A percentile compares a stretch with the other conserved stretches of the same genome.
Conservation (phyloP, 2,113 vertebrate species). For the Ascaphus truei region DNA sequence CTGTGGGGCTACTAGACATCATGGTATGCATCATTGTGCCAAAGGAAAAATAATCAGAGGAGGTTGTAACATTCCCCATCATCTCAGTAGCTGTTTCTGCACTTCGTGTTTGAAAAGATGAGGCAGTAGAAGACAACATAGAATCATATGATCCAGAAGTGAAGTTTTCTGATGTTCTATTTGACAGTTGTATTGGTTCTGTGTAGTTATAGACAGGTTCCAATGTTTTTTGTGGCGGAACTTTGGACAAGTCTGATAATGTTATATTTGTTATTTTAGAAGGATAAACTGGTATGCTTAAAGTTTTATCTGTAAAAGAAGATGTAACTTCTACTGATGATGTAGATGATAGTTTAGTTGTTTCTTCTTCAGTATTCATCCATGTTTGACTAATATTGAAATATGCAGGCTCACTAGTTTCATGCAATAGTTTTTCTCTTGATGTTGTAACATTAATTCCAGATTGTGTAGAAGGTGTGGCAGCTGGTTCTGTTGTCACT, state of each 20-base stretch:
- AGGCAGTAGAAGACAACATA: slow-evolving; percentile 32
- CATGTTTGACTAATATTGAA: not conserved
- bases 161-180: slow-evolving; percentile 32
- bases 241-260: slow-evolving; percentile 9
- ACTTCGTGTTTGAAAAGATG: slow-evolving; percentile 18
- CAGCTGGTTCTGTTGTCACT: slow-evolving; percentile 11
- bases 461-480: slow-evolving; percentile 34
- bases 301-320: slow-evolving; percentile 16
- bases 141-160: slow-evolving; percentile 14
- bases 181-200: slow-evolving; percentile 10
- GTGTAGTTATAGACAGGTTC: slow-evolving; percentile 37
- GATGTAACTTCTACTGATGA: slow-evolving; percentile 30
- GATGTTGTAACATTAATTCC: slow-evolving; percentile 40
- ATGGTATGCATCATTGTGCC: slow-evolving; percentile 43
- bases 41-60: slow-evolving; percentile 42
- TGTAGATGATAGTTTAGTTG: slow-evolving; percentile 15
- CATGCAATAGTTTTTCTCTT: slow-evolving; percentile 15
- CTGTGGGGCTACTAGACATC: slow-evolving; percentile 36
- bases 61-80: not conserved
- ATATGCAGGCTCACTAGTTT: slow-evolving; percentile 22
- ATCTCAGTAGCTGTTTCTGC: slow-evolving; percentile 32
- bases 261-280: slow-evolving; percentile 19
- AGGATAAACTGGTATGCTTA: slow-evolving; percentile 34
- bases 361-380: slow-evolving; percentile 23
- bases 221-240: slow-evolving; percentile 19